Evolutionary conservation across 2,888 invertebrate genomes (phyloP), one percentile per base, ranked within the genome.

Genomic region (Chloroclystis v-ata): DNA sequence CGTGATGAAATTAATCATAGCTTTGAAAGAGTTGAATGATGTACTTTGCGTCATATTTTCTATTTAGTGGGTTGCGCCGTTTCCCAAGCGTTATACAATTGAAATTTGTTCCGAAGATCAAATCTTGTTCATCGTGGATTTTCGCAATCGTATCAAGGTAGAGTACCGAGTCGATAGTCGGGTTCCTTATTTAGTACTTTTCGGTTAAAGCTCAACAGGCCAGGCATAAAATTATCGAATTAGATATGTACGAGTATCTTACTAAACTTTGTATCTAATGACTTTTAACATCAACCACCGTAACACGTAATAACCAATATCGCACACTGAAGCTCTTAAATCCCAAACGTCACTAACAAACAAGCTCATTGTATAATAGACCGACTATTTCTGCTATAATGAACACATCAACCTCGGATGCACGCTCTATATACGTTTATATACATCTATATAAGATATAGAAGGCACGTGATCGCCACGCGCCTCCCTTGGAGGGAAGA

Each of bases 1-100:
- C 57, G 52, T 74, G 75, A 73, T 67, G 77, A 81, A 84, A 82
- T 82, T 78, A 80, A 81, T 81, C 75, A 78, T 62, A 69, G 62
- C 61, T 60, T 61, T 58, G 57, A 62, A 57, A 54, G 56, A 56
- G 56, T 56, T 50, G 49, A 43, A 57, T 63, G 63, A 67, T 66
- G 57, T 58, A 64, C 60, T 62, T 72, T 69, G 60, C 64, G 61
- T 67, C 62, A 67, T 63, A 56, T 59, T 60, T 60, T 60, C 57
- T 49, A 63, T 61, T 61, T 50, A 52, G 42, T 57, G 60, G 56
- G 40, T 53, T 64, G 49, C 59, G 54, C 53, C 49, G 45, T 61
- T 59, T 59, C 56, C 60, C 52, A 60, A 59, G 56, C 43, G 56
- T 67, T 68, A 61, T 57, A 63, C 61, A 67, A 65, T 52, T 50